A percentile compares a stretch with the other conserved stretches of the same genome.
These are phyloP conservation scores for Dreissena polymorpha DNA, from an alignment of 1,140 invertebrate species.

Conservation along the genomic window DNA sequence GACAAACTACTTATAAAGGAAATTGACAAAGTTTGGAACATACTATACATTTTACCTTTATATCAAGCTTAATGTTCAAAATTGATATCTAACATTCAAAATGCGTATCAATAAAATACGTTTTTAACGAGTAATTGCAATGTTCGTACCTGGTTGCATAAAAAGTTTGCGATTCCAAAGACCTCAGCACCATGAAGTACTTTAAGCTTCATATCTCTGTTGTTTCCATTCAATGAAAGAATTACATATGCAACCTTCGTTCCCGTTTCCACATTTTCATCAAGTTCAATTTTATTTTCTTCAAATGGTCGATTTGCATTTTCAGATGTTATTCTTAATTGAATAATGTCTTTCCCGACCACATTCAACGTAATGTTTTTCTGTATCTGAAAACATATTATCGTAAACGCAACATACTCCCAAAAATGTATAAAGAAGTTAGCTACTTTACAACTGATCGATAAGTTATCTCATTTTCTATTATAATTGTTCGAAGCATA, in stretches of 20 bases:
- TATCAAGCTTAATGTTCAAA: too few relatives aligned
- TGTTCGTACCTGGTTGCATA: background rate
- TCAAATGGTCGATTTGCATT: background rate
- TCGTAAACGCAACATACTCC: background rate
- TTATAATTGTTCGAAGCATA: too few relatives aligned
- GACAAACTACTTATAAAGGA: too few relatives aligned
- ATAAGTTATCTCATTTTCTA: too few relatives aligned
- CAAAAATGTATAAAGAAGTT: background rate
- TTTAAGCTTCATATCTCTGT: background rate
- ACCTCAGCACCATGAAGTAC: background rate
- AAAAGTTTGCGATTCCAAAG: background rate
- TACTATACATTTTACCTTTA: too few relatives aligned
- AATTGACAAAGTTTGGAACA: too few relatives aligned
- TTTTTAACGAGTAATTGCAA: too few relatives aligned
- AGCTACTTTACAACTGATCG: background rate
- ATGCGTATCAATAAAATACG: too few relatives aligned
- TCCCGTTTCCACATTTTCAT: slow-evolving; percentile 1
- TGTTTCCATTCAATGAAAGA: background rate
- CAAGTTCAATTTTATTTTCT: background rate
- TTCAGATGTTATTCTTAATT: background rate
- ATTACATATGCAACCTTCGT: background rate
- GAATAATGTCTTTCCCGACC: background rate
- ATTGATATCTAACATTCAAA: too few relatives aligned
- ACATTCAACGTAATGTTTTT: background rate
- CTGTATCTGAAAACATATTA: background rate